Conservation (phyloP, 2,797 vertebrate genomes). For the Chelidonichthys spinosus region DNA sequence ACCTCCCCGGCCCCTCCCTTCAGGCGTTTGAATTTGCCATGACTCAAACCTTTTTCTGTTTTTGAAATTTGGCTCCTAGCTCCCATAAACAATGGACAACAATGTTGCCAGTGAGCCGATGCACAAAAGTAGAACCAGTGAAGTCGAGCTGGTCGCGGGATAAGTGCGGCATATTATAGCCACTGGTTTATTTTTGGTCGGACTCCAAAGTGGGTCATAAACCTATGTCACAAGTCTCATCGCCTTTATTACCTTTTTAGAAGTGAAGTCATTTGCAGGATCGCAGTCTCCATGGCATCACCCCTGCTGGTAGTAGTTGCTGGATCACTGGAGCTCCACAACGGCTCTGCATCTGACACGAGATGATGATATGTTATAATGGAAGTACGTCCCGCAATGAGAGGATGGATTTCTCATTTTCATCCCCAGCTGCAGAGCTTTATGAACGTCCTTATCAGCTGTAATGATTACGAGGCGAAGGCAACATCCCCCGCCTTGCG, state of each 20-base stretch:
- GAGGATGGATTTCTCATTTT: slow-evolving; percentile 31
- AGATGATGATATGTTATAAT: slow-evolving; percentile 16
- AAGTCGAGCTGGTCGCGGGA: not conserved
- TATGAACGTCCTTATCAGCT: not conserved
- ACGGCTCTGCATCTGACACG: slow-evolving; percentile 7
- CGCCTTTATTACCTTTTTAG: not conserved
- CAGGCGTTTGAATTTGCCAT: slow-evolving; percentile 66
- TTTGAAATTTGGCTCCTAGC: slow-evolving; percentile 51
- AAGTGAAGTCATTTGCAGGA: slow-evolving; percentile 9
- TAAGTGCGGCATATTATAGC: slow-evolving; percentile 1
- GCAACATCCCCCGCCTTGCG: not conserved
- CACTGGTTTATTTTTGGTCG: slow-evolving; percentile 3
- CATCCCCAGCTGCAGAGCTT: slow-evolving; percentile 12
- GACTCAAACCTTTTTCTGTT: slow-evolving; percentile 62
- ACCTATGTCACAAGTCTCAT: slow-evolving; percentile 1
- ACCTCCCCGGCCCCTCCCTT: slow-evolving; percentile 51
- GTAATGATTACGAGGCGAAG: slow-evolving; percentile 1
- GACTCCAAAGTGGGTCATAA: not conserved
- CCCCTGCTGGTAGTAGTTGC: not conserved
- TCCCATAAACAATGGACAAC: slow-evolving; percentile 53
- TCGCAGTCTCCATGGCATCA: not conserved
- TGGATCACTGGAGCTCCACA: slow-evolving; percentile 15
- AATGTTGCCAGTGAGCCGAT: slow-evolving; percentile 31
- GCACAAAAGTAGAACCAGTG: slow-evolving; percentile 10
- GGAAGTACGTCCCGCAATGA: not conserved